Evolutionary conservation across 1,140 invertebrate genomes (phyloP).

Genomic region (Tetraneura akinire): DNA sequence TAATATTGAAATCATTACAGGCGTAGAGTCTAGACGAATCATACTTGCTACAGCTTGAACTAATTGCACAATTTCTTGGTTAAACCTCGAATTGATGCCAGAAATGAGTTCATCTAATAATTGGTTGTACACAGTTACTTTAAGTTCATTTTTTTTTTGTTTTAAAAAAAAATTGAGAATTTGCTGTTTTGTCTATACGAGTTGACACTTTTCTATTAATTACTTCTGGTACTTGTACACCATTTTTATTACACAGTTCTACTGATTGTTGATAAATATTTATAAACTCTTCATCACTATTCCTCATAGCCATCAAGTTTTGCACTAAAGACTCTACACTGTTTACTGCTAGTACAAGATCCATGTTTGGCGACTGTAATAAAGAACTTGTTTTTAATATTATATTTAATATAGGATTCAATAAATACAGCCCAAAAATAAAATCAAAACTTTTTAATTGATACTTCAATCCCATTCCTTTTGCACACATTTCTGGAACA

Average conservation of each 20-base stretch:
- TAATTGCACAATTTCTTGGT: too few species aligned
- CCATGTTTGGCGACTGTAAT: constrained; percentile 4
- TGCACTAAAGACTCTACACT: background rate
- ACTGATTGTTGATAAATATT: constrained; percentile 8
- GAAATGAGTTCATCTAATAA: too few species aligned
- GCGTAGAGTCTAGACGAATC: too few species aligned
- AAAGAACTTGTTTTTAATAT: constrained; percentile 9
- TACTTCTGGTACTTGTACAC: constrained; percentile 2
- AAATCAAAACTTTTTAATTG: too few species aligned
- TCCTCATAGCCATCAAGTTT: constrained; percentile 11
- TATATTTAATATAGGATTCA: constrained; percentile 13
- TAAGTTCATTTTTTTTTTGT: too few species aligned
- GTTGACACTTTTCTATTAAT: background rate
- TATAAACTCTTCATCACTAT: background rate
- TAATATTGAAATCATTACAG: too few species aligned
- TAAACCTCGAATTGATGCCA: too few species aligned
- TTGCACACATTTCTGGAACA: constrained; percentile 11
- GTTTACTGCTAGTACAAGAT: constrained; percentile 11
- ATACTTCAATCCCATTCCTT: constrained; percentile 1
- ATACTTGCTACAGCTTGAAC: too few species aligned
- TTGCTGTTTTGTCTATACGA: background rate
- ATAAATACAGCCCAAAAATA: constrained; percentile 11
- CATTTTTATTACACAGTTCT: background rate
- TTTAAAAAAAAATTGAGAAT: too few species aligned
- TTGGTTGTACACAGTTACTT: too few species aligned